Base-by-base conservation (phyloP, 92 coral and sea anemone species). In the Bergia puertoricense region DNA sequence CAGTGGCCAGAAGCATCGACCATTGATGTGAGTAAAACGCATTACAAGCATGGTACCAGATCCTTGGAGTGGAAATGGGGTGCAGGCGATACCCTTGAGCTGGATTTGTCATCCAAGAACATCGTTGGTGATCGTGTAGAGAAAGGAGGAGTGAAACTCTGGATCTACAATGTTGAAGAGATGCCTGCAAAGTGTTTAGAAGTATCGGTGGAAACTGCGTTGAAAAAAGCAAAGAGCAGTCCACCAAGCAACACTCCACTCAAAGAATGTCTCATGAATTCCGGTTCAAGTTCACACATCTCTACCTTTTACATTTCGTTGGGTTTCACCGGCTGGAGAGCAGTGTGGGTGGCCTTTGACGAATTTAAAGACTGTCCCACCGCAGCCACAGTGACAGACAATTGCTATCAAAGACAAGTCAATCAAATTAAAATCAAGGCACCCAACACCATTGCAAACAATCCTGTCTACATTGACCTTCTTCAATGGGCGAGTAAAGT, bases 381-480 rank as follows among this genome's bases (percentile, higher is more conserved):
- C 20, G 11, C 5, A 4, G 74, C 74, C 37, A 23, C 39, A 68
- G 37, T 4, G 37, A 23, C 37, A 3, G 11, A 37, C 7, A 68
- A 4, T 3, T 22, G 74, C 23, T 68, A 37, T 18, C 37, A 68
- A 68, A 23, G 74, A 68, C 74, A n/a, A 18, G 74, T 68, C 37
- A 68, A 37, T 16, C 37, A 68, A 37, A 22, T 68, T 8, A 3
- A 22, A 68, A 22, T 68, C 8, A 68, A 0, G 7, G 77, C 91
- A 0, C 74, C 74, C 9, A 7, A 68, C 11, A 68, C 74, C 74
- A 10, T 8, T 8, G 89, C 85, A 62, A 89, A 57, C 45, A 91
- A 86, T 56, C 75, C 73, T 42, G 74, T 92, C 23, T 90, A 88
- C 89, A 87, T 90, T 51, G 95, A 90, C 83, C 54, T 90, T 39